phyloP scores from a whole-genome alignment of 2,113 vertebrate species.

The Erythrocercus mccallii region DNA sequence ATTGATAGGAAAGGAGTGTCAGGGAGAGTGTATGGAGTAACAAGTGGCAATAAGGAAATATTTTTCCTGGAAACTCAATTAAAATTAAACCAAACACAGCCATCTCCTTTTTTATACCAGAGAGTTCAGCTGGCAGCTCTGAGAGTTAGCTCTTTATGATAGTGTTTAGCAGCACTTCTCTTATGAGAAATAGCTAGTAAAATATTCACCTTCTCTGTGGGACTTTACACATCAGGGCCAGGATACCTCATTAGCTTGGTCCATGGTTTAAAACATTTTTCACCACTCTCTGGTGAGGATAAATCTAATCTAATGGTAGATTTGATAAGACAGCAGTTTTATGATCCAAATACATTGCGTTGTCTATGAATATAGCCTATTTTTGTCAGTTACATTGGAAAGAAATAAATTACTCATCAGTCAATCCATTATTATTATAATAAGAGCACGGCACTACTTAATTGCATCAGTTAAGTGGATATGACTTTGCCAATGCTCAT shows the following conservation, averaged over 20 bases:
- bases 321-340: constrained; percentile 45
- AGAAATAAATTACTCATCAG: constrained; percentile 70
- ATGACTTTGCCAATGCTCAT: constrained; percentile 65
- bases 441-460: constrained; percentile 64
- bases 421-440: constrained; percentile 69
- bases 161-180: background rate
- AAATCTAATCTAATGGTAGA: background rate
- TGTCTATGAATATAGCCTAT: constrained; percentile 45
- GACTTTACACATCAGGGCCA: background rate
- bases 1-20: constrained; percentile 45
- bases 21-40: background rate
- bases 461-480: constrained; percentile 77
- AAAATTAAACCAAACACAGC: constrained; percentile 19
- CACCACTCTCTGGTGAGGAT: background rate
- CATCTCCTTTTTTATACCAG: background rate
- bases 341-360: constrained; percentile 46
- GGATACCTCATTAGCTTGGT: background rate
- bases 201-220: constrained; percentile 8
- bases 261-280: background rate
- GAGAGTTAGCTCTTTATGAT: background rate
- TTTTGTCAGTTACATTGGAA: constrained; percentile 66
- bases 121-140: constrained; percentile 3
- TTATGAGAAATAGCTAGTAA: constrained; percentile 18
- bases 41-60: constrained; percentile 52
- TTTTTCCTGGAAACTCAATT: constrained; percentile 36